These are phyloP conservation scores for Stegostoma tigrinum DNA, from an alignment of 2,113 vertebrate species.

Conservation along the genomic window DNA sequence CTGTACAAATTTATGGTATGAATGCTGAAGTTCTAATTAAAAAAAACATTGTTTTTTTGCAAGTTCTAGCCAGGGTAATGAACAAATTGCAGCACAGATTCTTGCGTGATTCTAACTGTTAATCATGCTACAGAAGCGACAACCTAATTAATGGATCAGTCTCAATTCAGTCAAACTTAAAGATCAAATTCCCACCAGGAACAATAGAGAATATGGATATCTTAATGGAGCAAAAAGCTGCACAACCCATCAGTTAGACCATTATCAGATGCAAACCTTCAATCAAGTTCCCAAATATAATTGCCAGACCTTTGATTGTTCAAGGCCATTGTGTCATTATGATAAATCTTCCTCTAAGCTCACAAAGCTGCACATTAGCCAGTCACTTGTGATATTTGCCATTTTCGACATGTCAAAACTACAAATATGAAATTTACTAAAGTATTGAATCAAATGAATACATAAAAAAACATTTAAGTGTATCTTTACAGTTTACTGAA, in stretches of 20 bases:
- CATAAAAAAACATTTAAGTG: background rate
- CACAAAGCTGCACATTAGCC: background rate
- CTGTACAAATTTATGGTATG: background rate
- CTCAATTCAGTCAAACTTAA: background rate
- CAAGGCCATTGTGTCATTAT: background rate
- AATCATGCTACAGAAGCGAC: background rate
- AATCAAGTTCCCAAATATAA: background rate
- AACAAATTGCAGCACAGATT: background rate
- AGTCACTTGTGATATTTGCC: background rate
- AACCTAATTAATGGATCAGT: background rate
- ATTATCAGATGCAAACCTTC: background rate
- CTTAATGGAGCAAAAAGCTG: background rate
- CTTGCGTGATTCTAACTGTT: background rate
- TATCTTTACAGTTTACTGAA: background rate
- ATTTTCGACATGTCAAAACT: background rate
- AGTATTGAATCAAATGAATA: background rate
- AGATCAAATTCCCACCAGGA: background rate
- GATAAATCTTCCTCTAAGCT: constrained; percentile 2
- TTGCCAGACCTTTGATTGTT: background rate
- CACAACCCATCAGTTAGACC: background rate
- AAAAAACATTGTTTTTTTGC: background rate
- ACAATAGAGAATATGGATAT: background rate
- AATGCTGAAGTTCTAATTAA: background rate
- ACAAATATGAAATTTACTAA: background rate
- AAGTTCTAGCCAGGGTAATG: background rate